phyloP scores from a whole-genome alignment of 2,797 vertebrate genomes.

The Micropoecilia bifurca region DNA sequence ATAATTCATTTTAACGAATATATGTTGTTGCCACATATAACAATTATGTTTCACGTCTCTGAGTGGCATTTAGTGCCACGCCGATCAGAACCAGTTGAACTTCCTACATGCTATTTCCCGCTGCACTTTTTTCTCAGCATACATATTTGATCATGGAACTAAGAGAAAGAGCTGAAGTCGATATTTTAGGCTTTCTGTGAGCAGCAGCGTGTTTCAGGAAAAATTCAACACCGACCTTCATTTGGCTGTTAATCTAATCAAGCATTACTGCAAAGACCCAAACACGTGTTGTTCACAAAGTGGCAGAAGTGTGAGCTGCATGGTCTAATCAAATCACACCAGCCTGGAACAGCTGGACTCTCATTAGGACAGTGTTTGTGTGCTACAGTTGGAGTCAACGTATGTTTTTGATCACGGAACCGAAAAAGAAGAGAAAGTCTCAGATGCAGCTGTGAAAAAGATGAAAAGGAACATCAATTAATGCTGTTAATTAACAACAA shows the following conservation, averaged over 20 bases:
- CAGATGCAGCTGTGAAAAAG: not conserved
- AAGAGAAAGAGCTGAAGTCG: too few relatives aligned
- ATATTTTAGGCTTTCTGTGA: too few relatives aligned
- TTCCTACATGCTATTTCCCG: too few relatives aligned
- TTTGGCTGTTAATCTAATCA: too few relatives aligned
- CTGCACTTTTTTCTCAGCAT: too few relatives aligned
- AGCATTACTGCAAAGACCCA: too few relatives aligned
- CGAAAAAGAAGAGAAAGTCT: not conserved
- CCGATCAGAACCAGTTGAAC: too few relatives aligned
- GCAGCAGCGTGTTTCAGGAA: too few relatives aligned
- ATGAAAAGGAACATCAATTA: not conserved
- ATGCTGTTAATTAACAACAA: not conserved
- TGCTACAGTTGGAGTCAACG: not conserved
- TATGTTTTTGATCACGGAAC: not conserved
- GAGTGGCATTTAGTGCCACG: not conserved
- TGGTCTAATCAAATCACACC: not conserved
- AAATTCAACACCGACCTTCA: too few relatives aligned
- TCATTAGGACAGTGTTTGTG: not conserved
- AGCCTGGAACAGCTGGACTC: not conserved
- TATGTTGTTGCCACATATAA: not conserved
- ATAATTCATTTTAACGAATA: not conserved
- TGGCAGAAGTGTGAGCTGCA: too few relatives aligned
- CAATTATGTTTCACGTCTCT: not conserved
- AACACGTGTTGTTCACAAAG: not conserved
- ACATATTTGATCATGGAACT: too few relatives aligned